Evolutionary conservation across 2,113 vertebrate genomes (phyloP), one percentile per base, ranked within the genome.

Genomic region (Chionodraco myersi): DNA sequence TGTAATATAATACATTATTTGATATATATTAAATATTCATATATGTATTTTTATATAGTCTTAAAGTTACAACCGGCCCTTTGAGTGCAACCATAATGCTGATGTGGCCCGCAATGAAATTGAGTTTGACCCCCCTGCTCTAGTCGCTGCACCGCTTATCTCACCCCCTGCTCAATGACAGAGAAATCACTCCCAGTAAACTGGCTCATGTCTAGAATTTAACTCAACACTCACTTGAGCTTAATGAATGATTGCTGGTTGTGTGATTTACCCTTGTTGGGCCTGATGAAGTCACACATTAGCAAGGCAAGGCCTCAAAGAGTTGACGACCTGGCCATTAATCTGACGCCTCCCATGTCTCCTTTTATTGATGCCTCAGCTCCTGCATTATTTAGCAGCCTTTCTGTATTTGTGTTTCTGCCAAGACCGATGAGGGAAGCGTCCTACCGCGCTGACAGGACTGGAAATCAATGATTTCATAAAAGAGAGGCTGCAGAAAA

Each of bases 371-470:
- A 93, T 84, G 86, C 68, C 71, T 72, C 73, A 83, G 84, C 77
- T 82, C 53, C 72, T 94, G 90, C 89, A 91, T 93, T 93, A 93
- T 94, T 94, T 87, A 93, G 82, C 84, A 90, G 78, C 70, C 74
- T 80, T 65, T 88, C 86, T 83, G 72, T 89, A 77, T 92, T 91
- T 90, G 83, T 91, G 82, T 70, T 84, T 74, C 83, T 87, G 84
- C 87, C 92, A 88, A 73, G 75, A 52, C 64, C 57, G 77, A 87
- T 91, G 83, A 90, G 82, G 77, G 70, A 88, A 82, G 78, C 53
- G 73, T 87, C 85, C 86, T 64, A 80, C 84, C 75, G 87, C 10
- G 72, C 72, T 73, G 88, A 91, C 84, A 84, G 56, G 83, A 91
- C 82, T 84, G 85, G 75, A 90, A 93, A 92, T 93, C 90, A 62